Evolutionary conservation across 1,140 invertebrate genomes (phyloP), one percentile per base, ranked within the genome.

Genomic region (Belonocnema kinseyi): DNA sequence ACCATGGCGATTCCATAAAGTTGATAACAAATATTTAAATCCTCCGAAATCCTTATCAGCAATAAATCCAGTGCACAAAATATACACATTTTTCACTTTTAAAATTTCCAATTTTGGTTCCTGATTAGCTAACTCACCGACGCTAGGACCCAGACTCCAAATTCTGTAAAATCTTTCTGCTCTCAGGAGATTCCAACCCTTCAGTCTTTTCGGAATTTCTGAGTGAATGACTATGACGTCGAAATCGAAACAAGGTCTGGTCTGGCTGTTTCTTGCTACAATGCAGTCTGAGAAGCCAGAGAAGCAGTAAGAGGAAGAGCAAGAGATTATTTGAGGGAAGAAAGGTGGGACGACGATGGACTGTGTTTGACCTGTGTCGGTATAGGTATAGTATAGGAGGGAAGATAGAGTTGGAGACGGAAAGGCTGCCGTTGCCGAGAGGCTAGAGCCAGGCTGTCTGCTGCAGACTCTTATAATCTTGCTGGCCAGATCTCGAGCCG

Each of bases 381-480:
- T 66, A 46, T 17, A 56, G 54, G 54, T 56, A 56, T 19, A 56
- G 26, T 66, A 66, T 46, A 66, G 61, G 61, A 66, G 61, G 61
- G 26, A 66, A 66, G 61, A 66, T 72, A 82, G 77, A 72, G 79
- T 74, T 80, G 85, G 87, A 86, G 86, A 86, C 83, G 85, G 84
- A 80, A 82, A 88, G 88, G 85, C 86, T 88, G 86, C 83, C 81
- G 79, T 77, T 75, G 81, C 73, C 77, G 71, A 76, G 82, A 75
- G 77, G 85, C 85, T 84, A 90, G 88, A 90, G 89, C 89, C 90
- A 91, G 89, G 90, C 90, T 90, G 90, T 90, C 89, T 91, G 88
- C 87, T 88, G 81, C 72, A 78, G 78, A 83, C 84, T 86, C 83
- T 88, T 83, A 84, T 88, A 88, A 88, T 88, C 88, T 86, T 77